phyloP scores from a whole-genome alignment of 2,797 vertebrate species.

The Gambelia wislizenii region DNA sequence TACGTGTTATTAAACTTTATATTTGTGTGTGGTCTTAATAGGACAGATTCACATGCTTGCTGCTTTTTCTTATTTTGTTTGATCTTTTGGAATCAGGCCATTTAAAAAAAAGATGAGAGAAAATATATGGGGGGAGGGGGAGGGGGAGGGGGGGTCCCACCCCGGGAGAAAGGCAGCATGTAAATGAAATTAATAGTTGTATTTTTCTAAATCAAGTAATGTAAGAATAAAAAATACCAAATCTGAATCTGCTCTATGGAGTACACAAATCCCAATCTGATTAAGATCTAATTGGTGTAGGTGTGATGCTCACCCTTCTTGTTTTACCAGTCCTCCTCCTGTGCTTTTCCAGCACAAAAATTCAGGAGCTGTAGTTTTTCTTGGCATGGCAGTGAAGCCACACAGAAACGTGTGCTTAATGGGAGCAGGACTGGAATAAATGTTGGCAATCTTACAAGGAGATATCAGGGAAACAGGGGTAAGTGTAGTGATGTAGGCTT shows the following conservation, averaged over 20 bases:
- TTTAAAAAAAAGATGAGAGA: background rate
- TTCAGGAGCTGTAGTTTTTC: background rate
- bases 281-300: background rate
- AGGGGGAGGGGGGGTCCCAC: too few species aligned
- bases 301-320: background rate
- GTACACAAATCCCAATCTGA: background rate
- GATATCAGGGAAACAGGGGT: background rate
- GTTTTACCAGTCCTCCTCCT: background rate
- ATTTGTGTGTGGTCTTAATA: background rate
- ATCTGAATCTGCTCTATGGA: background rate
- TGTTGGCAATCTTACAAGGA: background rate
- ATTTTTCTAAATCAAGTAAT: background rate
- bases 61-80: background rate
- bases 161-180: background rate
- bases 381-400: background rate
- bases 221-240: background rate
- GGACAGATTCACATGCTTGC: background rate
- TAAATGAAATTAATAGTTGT: too few species aligned
- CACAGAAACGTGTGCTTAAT: background rate
- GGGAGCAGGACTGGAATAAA: background rate
- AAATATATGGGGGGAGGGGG: too few species aligned
- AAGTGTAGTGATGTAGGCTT: background rate
- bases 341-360: background rate
- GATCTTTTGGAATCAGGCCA: background rate
- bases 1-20: too few species aligned